A percentile compares a stretch with the other conserved stretches of the same genome.
Evolutionary conservation across 2,888 invertebrate species (phyloP).

Genomic region (Lasioglossum oenotherae): DNA sequence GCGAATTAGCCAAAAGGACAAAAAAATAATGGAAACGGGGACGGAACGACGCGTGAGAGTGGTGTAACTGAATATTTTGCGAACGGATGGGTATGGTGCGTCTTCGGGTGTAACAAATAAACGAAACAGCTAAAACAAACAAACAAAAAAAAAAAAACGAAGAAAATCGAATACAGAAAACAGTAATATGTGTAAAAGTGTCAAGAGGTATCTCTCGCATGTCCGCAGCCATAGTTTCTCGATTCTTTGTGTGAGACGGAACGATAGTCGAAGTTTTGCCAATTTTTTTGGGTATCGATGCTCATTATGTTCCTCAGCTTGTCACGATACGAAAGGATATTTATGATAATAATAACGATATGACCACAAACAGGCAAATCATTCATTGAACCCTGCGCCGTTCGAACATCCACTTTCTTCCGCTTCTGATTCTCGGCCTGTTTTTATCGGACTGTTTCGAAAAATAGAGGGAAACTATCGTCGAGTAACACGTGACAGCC

Average conservation of each 20-base stretch:
- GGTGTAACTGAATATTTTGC: conserved; percentile 55
- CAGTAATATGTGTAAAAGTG: conserved; percentile 25
- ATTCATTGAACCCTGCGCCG: not conserved
- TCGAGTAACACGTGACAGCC: not conserved
- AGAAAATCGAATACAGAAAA: not conserved
- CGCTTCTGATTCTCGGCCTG: not conserved
- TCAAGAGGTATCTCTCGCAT: conserved; percentile 44
- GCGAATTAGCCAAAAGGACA: conserved; percentile 44
- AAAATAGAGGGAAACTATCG: not conserved
- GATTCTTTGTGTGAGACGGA: conserved; percentile 52
- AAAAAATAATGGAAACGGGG: not conserved
- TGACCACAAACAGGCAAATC: conserved; percentile 50
- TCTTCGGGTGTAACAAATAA: conserved; percentile 1
- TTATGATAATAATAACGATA: conserved; percentile 68
- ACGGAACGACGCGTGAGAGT: conserved; percentile 16
- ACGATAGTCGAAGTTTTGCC: conserved; percentile 58
- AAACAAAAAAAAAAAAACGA: not conserved
- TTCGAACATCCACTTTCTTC: not conserved
- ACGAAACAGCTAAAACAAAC: not conserved
- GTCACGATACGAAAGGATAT: conserved; percentile 65
- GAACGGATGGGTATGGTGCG: conserved; percentile 32
- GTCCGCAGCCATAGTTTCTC: conserved; percentile 52
- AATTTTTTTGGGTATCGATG: conserved; percentile 59
- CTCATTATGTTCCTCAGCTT: conserved; percentile 67
- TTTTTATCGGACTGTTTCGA: not conserved